Evolutionary conservation across 1,140 invertebrate genomes (phyloP).

Genomic region (Pseudachorutes palmiensis): DNA sequence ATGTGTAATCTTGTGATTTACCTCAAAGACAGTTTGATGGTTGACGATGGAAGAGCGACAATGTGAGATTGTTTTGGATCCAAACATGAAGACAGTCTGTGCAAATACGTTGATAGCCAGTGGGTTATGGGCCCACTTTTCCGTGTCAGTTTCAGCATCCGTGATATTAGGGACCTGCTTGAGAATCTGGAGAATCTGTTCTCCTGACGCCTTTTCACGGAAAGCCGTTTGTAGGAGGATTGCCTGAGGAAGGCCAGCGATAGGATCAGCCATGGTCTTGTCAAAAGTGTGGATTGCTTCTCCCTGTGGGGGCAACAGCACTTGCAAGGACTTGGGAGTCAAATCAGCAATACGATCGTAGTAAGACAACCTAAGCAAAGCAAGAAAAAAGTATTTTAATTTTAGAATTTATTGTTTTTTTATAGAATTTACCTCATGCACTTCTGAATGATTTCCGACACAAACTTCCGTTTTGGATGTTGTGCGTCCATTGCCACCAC

Average conservation of each 20-base stretch:
- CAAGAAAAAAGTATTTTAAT: constrained; percentile 12
- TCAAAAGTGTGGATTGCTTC: constrained; percentile 75
- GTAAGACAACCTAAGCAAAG: constrained; percentile 73
- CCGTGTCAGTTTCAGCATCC: constrained; percentile 55
- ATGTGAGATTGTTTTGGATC: constrained; percentile 95
- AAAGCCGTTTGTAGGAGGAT: constrained; percentile 77
- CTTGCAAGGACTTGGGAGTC: constrained; percentile 79
- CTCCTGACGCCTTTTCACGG: constrained; percentile 74
- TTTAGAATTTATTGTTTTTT: not conserved
- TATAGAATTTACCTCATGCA: constrained; percentile 61
- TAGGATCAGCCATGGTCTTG: constrained; percentile 61
- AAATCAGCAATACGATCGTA: constrained; percentile 86
- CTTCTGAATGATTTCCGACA: constrained; percentile 83
- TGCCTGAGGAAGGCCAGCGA: constrained; percentile 73
- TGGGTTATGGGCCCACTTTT: constrained; percentile 57
- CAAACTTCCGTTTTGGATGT: constrained; percentile 92
- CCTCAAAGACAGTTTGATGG: constrained; percentile 89
- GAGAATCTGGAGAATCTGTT: constrained; percentile 82
- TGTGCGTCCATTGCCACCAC: constrained; percentile 75
- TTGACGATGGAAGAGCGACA: constrained; percentile 95
- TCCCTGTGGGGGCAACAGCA: constrained; percentile 68
- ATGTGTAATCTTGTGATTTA: too few relatives aligned
- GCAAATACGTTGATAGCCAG: constrained; percentile 95
- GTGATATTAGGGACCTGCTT: constrained; percentile 72
- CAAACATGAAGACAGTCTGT: constrained; percentile 83